phyloP scores from a whole-genome alignment of 2,888 invertebrate species.

The Thymelicus acteon region DNA sequence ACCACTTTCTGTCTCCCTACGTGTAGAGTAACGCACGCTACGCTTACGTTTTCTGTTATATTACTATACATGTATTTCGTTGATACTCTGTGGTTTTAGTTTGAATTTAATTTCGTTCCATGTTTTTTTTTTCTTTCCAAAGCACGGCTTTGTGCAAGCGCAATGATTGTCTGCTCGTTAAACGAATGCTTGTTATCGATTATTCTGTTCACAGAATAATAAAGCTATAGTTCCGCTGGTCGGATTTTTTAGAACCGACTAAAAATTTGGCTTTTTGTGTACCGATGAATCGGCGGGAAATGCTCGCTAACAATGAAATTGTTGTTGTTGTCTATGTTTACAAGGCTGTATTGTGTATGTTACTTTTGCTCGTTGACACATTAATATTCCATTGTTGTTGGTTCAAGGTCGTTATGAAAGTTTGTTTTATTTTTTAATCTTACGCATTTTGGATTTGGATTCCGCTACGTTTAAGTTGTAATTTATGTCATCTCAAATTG shows the following conservation, averaged over 20 bases:
- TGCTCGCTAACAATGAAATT: constrained; percentile 26
- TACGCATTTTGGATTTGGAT: too few relatives aligned
- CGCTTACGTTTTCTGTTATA: constrained; percentile 36
- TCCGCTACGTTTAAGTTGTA: too few relatives aligned
- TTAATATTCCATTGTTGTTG: not conserved
- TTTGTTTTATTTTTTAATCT: too few relatives aligned
- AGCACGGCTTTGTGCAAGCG: constrained; percentile 12
- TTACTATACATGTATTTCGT: constrained; percentile 3
- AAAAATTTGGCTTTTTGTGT: constrained; percentile 14
- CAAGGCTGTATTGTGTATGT: constrained; percentile 8
- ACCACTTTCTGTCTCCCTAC: constrained; percentile 33
- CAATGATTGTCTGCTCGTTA: constrained; percentile 18
- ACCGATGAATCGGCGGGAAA: constrained; percentile 35
- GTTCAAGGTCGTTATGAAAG: not conserved
- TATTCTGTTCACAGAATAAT: constrained; percentile 27
- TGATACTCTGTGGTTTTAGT: constrained; percentile 33
- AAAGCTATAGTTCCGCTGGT: constrained; percentile 14
- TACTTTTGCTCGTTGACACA: constrained; percentile 14
- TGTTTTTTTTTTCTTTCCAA: constrained; percentile 28
- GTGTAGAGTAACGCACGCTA: constrained; percentile 40
- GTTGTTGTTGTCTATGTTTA: constrained; percentile 32
- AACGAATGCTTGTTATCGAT: constrained; percentile 22
- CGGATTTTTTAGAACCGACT: constrained; percentile 12
- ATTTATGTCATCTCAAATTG: too few relatives aligned
- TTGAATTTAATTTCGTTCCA: constrained; percentile 38